Base-by-base conservation (phyloP, 2,113 vertebrate genomes). In the Progne subis region DNA sequence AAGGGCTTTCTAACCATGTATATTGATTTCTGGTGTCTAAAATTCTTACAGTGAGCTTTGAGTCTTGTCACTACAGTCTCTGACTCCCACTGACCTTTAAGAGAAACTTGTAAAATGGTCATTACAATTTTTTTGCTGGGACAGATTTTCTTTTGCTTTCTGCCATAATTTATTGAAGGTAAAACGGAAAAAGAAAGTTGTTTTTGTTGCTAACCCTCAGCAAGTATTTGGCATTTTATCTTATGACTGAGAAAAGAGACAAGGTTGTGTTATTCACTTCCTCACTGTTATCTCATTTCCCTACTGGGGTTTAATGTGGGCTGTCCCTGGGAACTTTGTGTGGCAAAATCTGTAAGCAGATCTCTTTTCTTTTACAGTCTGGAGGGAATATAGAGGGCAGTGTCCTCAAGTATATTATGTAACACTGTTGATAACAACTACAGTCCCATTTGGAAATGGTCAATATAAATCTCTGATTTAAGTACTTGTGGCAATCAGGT, bases 21-120 rank as follows among this genome's bases (percentile, higher is more conserved):
- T 32, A 85, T 12, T 23, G 7, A 67, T 76, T 84, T 94, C 47
- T 72, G 61, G 39, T 53, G 41, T 60, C 44, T 79, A 25, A 55
- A 64, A 85, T 79, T 56, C 44, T 71, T 90, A 64, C 31, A 64
- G 2, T 56, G 41, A 53, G 9, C 10, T 85, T 86, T 87, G 44
- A 93, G 24, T 16, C 53, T 91, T 79, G 31, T 37, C 5, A 13
- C 18, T 64, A 26, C 15, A 82, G 31, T 57, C 49, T 71, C 74
- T 91, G 59, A 68, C 25, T 91, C 41, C 39, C 29, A 11, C 14
- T 94, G 84, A 94, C 92, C 61, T 96, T 92, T 93, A 89, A 52
- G 41, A 91, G n/a, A 76, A 49, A 61, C 8, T 26, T 79, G 24
- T 46, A 49, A 91, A 82, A 56, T 14, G 47, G 24, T 23, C 37